These are phyloP conservation scores for Eurosta solidaginis DNA, from an alignment of 1,140 invertebrate species.

Conservation along the genomic window DNA sequence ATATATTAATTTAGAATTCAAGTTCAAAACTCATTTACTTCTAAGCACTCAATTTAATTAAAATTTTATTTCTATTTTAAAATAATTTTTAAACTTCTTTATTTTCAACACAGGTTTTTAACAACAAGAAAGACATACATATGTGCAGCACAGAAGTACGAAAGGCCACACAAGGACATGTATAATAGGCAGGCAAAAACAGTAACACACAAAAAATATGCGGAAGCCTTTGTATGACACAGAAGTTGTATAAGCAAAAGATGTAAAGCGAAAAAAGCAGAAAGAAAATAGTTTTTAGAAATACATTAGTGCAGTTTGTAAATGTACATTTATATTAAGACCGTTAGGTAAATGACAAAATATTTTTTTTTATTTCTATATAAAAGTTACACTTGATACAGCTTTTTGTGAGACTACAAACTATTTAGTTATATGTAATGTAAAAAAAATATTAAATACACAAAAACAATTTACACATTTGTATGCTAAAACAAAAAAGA, in stretches of 20 bases:
- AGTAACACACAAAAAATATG: background rate
- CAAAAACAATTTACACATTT: background rate
- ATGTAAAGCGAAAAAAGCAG: slow-evolving; percentile 31
- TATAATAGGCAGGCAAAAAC: background rate
- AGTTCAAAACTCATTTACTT: no score
- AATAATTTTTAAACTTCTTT: no score
- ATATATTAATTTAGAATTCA: background rate
- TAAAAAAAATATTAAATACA: background rate
- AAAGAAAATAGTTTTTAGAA: slow-evolving; percentile 38
- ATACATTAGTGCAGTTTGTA: slow-evolving; percentile 2
- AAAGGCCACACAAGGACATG: no score
- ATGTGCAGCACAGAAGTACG: no score
- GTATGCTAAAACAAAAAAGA: background rate
- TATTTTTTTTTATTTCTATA: background rate
- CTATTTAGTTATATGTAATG: background rate
- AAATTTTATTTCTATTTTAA: no score
- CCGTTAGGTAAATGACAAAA: slow-evolving; percentile 24
- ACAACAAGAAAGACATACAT: no score
- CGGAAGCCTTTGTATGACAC: background rate
- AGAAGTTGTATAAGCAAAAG: background rate
- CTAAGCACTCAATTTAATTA: no score
- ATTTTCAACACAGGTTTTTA: no score
- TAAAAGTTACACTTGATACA: no score
- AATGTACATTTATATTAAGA: background rate
- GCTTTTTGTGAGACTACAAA: background rate